A percentile compares a stretch with the other conserved stretches of the same genome.
phyloP scores from a whole-genome alignment of 2,888 invertebrate species.

The Patella caerulea region DNA sequence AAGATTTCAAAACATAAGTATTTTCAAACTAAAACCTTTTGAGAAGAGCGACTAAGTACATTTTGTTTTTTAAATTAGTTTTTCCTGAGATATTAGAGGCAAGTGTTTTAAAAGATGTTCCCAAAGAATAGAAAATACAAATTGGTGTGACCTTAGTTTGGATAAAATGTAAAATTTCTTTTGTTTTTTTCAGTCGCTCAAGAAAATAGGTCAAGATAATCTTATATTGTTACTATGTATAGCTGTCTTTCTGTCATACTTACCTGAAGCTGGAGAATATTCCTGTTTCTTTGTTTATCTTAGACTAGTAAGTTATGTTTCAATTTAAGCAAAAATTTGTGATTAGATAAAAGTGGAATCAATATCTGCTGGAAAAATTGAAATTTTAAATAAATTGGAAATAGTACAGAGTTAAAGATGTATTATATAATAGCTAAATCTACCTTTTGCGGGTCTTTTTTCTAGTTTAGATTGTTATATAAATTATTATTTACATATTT shows the following conservation, averaged over 20 bases:
- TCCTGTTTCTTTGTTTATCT: slow-evolving; percentile 99
- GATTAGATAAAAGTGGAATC: too few species aligned
- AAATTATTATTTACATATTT: too few species aligned
- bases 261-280: slow-evolving; percentile 97
- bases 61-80: background rate
- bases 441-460: too few species aligned
- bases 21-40: background rate
- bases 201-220: slow-evolving; percentile 93
- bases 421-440: too few species aligned
- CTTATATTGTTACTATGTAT: slow-evolving; percentile 97
- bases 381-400: too few species aligned
- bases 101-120: background rate
- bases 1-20: too few species aligned
- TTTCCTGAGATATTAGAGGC: background rate
- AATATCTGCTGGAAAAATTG: too few species aligned
- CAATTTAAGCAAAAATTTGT: too few species aligned
- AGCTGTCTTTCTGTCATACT: slow-evolving; percentile 96
- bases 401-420: too few species aligned
- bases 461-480: too few species aligned
- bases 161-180: background rate
- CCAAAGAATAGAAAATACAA: background rate
- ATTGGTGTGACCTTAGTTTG: background rate
- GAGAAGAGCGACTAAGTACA: background rate
- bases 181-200: slow-evolving; percentile 76
- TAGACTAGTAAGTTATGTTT: slow-evolving; percentile 80